A percentile compares a stretch with the other conserved stretches of the same genome.
Conservation (phyloP, 1,140 invertebrate species). For the Dinoponera quadriceps region DNA sequence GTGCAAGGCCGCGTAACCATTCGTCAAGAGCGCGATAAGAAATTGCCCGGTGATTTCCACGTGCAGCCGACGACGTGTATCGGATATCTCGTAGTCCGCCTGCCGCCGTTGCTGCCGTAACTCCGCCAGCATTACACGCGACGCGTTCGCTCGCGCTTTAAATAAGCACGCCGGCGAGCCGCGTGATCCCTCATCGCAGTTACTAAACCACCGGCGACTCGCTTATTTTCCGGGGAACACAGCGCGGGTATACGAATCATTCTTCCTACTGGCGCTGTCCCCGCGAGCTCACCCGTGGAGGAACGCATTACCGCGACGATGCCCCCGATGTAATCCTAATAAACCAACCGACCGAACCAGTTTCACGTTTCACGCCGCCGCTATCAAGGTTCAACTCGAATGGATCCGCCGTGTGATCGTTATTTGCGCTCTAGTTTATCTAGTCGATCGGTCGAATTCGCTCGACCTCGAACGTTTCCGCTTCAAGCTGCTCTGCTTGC, state of each 20-base stretch:
- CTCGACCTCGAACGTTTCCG: too few species aligned
- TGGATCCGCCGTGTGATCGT: too few species aligned
- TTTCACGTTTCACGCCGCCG: neutral
- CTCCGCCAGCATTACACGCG: constrained; percentile 44
- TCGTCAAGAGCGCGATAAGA: constrained; percentile 67
- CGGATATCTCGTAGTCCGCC: constrained; percentile 30
- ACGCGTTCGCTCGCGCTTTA: constrained; percentile 33
- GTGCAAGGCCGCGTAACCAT: constrained; percentile 61
- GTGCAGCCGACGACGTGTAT: constrained; percentile 36
- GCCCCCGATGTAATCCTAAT: constrained; percentile 15
- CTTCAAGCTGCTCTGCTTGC: too few species aligned
- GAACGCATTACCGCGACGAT: neutral
- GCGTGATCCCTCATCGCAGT: constrained; percentile 41
- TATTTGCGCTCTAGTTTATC: too few species aligned
- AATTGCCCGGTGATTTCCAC: constrained; percentile 49
- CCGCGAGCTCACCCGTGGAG: neutral
- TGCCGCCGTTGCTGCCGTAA: constrained; percentile 10
- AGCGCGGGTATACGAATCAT: neutral
- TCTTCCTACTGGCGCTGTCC: neutral
- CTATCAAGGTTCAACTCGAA: too few species aligned
- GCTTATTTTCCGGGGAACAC: neutral
- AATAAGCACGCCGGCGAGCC: constrained; percentile 42
- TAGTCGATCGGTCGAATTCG: too few species aligned
- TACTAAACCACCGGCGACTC: constrained; percentile 18
- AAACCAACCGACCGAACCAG: constrained; percentile 33